Evolutionary conservation across 2,797 vertebrate genomes (phyloP).

Genomic region (Pseudochromis fuscus): DNA sequence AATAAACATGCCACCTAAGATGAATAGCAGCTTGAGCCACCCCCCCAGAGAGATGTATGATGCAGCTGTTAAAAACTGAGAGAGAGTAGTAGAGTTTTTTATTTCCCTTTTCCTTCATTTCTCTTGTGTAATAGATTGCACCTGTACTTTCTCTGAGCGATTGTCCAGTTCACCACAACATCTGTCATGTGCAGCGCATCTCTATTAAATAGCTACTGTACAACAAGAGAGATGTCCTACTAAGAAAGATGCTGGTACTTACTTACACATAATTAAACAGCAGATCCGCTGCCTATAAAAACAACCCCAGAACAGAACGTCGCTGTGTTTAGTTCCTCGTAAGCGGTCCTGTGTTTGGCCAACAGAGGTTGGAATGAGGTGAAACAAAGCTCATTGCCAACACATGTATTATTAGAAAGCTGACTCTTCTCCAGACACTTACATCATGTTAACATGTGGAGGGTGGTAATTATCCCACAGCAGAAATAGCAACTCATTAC

Average conservation of each 20-base stretch:
- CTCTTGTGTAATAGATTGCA: conserved; percentile 69
- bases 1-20: conserved; percentile 82
- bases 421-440: conserved; percentile 60
- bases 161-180: conserved; percentile 41
- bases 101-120: conserved; percentile 63
- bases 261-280: conserved; percentile 59
- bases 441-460: conserved; percentile 69
- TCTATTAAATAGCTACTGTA: conserved; percentile 64
- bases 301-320: background rate
- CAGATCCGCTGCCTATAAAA: conserved; percentile 3
- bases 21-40: conserved; percentile 74
- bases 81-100: conserved; percentile 57
- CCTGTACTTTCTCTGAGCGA: conserved; percentile 64
- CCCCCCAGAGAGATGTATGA: conserved; percentile 76
- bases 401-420: conserved; percentile 62
- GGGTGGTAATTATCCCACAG: conserved; percentile 74
- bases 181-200: conserved; percentile 56
- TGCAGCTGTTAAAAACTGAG: conserved; percentile 70
- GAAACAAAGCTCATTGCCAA: conserved; percentile 50
- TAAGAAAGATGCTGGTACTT: conserved; percentile 30
- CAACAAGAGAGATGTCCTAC: conserved; percentile 41
- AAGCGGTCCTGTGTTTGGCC: conserved; percentile 34
- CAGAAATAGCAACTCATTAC: conserved; percentile 80
- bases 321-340: conserved; percentile 31
- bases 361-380: conserved; percentile 36